These are phyloP conservation scores for Calephelis nemesis DNA, from an alignment of 1,140 invertebrate species.

Conservation along the genomic window DNA sequence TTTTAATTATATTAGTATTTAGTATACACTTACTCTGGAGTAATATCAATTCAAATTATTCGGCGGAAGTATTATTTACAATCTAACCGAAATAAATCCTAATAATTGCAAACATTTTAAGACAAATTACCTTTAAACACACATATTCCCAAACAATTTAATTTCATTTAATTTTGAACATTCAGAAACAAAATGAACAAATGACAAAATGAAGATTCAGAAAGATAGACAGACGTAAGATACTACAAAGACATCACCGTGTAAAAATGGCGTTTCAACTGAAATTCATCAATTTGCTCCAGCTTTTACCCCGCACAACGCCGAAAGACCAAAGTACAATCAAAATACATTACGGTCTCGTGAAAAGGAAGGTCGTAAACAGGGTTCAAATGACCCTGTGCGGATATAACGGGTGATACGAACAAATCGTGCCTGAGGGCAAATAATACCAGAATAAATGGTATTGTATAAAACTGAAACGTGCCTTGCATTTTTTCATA, in stretches of 20 bases:
- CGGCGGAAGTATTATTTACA: too few species aligned
- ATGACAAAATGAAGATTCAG: too few species aligned
- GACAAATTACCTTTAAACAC: too few species aligned
- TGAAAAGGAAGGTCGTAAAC: constrained; percentile 8
- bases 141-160: too few species aligned
- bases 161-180: too few species aligned
- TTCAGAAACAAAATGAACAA: too few species aligned
- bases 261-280: not conserved
- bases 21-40: too few species aligned
- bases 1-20: too few species aligned
- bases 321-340: constrained; percentile 15
- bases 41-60: too few species aligned
- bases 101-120: too few species aligned
- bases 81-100: too few species aligned
- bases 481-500: not conserved
- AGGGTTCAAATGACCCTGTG: constrained; percentile 10
- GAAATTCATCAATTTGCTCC: constrained; percentile 2
- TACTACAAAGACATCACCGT: not conserved
- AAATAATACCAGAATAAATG: not conserved
- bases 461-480: not conserved
- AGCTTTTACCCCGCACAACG: not conserved
- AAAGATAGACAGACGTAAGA: too few species aligned
- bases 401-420: constrained; percentile 15
- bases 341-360: constrained; percentile 18
- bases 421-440: constrained; percentile 15